phyloP scores from a whole-genome alignment of 53 echinoderm and acorn worm species.

The Glandiceps talaboti region DNA sequence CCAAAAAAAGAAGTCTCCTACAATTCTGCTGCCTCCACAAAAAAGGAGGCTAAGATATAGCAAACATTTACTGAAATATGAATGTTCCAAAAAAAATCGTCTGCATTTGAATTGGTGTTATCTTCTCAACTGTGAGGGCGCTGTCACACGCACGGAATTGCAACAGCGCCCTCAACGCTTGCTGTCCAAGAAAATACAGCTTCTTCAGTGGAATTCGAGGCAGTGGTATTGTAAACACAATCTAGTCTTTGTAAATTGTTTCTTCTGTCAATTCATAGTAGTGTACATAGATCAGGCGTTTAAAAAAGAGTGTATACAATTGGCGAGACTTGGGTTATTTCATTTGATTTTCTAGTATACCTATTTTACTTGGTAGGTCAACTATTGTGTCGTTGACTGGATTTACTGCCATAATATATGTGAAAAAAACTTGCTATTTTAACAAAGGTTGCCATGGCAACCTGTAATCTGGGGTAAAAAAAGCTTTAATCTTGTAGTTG shows the following conservation, averaged over 20 bases:
- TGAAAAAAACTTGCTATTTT: not conserved
- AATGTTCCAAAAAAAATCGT: not conserved
- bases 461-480: not conserved
- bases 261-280: not conserved
- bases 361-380: no score
- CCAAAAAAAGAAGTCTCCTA: not conserved
- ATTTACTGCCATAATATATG: not conserved
- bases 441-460: not conserved
- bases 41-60: not conserved
- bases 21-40: not conserved
- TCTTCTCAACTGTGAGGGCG: no score
- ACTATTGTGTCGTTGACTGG: no score
- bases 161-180: no score
- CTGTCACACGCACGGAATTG: no score
- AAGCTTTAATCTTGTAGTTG: not conserved
- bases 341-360: no score
- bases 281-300: not conserved
- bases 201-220: not conserved
- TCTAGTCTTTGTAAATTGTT: not conserved
- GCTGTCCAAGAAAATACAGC: no score
- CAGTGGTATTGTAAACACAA: not conserved
- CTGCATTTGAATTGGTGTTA: no score
- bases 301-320: no score
- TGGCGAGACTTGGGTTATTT: no score
- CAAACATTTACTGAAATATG: not conserved